Evolutionary conservation across 2,113 vertebrate species (phyloP).

Genomic region (Mesitornis unicolor): DNA sequence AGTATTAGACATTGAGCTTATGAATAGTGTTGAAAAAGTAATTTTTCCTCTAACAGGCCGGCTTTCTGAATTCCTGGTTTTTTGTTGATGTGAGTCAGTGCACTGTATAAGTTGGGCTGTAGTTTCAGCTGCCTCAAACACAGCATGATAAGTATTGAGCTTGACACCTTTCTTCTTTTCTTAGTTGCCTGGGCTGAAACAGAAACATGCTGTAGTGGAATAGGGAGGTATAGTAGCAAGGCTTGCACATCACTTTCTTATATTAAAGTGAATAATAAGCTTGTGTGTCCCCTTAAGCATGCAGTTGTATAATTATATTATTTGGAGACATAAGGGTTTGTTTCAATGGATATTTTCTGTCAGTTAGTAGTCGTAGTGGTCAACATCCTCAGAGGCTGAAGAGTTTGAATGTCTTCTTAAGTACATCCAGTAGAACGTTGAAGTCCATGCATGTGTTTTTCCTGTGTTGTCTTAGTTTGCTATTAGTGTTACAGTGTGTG

Average conservation of each 20-base stretch:
- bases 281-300: neutral
- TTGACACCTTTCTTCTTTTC: neutral
- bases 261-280: neutral
- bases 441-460: neutral
- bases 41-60: neutral
- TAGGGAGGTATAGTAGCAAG: neutral
- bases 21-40: neutral
- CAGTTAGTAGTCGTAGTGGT: neutral
- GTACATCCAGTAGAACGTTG: neutral
- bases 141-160: fast-evolving
- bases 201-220: neutral
- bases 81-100: neutral
- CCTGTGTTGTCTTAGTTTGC: neutral
- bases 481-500: neutral
- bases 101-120: neutral
- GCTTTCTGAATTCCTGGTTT: neutral
- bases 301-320: neutral
- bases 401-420: neutral
- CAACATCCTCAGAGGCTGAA: neutral
- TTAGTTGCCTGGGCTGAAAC: neutral
- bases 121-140: neutral
- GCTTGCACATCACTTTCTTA: neutral
- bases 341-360: neutral
- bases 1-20: neutral
- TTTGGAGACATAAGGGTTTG: neutral